phyloP scores from a whole-genome alignment of 2,113 vertebrate species.

The Genyomyrus donnyi region DNA sequence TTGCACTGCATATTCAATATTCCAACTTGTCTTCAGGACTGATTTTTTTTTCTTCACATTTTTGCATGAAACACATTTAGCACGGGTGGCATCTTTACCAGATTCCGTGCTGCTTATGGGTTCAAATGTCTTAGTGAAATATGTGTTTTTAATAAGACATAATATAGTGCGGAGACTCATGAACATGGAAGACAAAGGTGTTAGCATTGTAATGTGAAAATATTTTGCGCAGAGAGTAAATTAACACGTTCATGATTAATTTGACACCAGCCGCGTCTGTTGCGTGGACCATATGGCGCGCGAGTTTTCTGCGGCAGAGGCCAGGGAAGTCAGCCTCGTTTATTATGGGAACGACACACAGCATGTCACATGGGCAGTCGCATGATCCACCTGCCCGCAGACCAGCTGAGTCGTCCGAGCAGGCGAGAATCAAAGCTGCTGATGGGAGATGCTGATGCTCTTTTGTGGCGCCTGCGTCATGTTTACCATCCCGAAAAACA shows the following conservation, averaged over 20 bases:
- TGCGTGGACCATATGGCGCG: not conserved
- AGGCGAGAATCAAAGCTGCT: not conserved
- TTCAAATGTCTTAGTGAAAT: not conserved
- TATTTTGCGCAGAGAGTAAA: not conserved
- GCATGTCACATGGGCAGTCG: not conserved
- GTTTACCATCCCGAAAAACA: not conserved
- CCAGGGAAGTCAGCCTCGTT: not conserved
- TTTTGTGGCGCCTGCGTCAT: not conserved
- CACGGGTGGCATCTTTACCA: not conserved
- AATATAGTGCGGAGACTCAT: not conserved
- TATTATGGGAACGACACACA: not conserved
- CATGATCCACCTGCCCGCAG: not conserved
- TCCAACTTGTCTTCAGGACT: not conserved
- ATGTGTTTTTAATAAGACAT: not conserved
- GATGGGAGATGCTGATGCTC: too few species aligned
- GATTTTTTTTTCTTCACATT: not conserved
- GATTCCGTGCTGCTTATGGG: not conserved
- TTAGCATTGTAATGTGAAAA: not conserved
- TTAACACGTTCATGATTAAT: conserved; percentile 5
- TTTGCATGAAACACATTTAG: not conserved
- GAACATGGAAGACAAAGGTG: not conserved
- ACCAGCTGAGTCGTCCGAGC: not conserved
- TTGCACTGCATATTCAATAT: not conserved
- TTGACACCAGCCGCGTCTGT: not conserved
- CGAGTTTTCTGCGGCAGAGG: not conserved